Percentiles rank a stretch among this genome's conserved stretches.
These are phyloP conservation scores for Trachymyrmex cornetzi DNA, from an alignment of 1,140 invertebrate species.

Conservation along the genomic window DNA sequence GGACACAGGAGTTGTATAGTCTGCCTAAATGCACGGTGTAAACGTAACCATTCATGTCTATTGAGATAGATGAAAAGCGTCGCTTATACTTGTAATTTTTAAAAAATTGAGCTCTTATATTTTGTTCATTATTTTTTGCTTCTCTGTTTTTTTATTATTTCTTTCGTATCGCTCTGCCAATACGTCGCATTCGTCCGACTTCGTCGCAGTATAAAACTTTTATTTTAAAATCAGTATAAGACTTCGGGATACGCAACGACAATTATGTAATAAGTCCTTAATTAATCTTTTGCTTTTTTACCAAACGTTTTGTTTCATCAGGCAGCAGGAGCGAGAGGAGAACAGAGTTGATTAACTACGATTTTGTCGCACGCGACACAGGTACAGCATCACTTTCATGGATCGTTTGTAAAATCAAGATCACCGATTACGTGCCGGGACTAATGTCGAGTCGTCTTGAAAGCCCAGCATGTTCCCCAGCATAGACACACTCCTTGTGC, in stretches of 20 bases:
- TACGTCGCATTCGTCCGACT: not conserved
- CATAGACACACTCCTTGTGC: conserved; percentile 42
- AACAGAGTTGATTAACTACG: conserved; percentile 19
- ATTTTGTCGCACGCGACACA: conserved; percentile 56
- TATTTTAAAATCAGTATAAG: not conserved
- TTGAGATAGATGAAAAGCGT: not conserved
- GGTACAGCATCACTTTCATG: conserved; percentile 61
- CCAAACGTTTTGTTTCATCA: not conserved
- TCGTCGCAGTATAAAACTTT: not conserved
- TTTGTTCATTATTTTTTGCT: not conserved
- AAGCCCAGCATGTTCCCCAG: conserved; percentile 50
- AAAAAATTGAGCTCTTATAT: not conserved
- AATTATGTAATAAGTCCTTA: not conserved
- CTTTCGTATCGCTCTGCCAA: not conserved
- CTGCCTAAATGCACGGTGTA: too few species aligned
- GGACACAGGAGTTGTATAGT: too few species aligned
- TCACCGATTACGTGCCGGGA: conserved; percentile 79
- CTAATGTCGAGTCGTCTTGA: conserved; percentile 84
- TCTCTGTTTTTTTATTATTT: not conserved
- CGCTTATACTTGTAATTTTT: not conserved
- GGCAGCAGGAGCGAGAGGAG: not conserved
- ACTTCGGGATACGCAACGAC: not conserved
- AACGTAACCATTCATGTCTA: not conserved
- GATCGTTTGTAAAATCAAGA: conserved; percentile 79
- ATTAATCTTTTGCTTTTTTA: conserved; percentile 12